phyloP scores from a whole-genome alignment of 1,140 invertebrate genomes.

The Ceratina australensis region DNA sequence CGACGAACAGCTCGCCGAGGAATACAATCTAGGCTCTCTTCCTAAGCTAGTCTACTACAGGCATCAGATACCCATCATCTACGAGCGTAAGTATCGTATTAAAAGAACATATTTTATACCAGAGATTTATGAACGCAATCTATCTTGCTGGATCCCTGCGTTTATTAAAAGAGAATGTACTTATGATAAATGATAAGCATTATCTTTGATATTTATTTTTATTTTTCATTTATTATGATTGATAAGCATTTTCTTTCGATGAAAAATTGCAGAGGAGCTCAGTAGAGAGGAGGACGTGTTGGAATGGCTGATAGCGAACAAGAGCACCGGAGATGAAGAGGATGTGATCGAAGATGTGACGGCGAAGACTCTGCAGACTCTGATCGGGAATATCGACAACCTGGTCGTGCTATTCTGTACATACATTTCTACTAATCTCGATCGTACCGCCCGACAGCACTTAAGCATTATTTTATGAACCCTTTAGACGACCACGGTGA shows the following conservation, averaged over 20 bases:
- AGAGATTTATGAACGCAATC: not conserved
- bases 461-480: conserved; percentile 56
- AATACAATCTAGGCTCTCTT: conserved; percentile 93
- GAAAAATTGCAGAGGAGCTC: conserved; percentile 86
- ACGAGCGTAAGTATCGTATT: conserved; percentile 87
- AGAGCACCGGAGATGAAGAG: conserved; percentile 94
- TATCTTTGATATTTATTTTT: no score
- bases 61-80: conserved; percentile 96
- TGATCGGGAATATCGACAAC: conserved; percentile 94
- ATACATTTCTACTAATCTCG: conserved; percentile 71
- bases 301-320: conserved; percentile 95
- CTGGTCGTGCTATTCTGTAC: conserved; percentile 96
- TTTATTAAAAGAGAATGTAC: not conserved
- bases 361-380: conserved; percentile 90
- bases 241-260: no score
- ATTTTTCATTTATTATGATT: no score
- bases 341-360: conserved; percentile 97
- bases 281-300: conserved; percentile 95
- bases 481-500: conserved; percentile 89
- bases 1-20: conserved; percentile 93
- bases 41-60: conserved; percentile 96
- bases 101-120: not conserved
- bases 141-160: not conserved
- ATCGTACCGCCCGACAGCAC: not conserved
- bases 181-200: no score